These are phyloP conservation scores for Zosterops borbonicus DNA, from an alignment of 2,113 vertebrate genomes.

Conservation along the genomic window DNA sequence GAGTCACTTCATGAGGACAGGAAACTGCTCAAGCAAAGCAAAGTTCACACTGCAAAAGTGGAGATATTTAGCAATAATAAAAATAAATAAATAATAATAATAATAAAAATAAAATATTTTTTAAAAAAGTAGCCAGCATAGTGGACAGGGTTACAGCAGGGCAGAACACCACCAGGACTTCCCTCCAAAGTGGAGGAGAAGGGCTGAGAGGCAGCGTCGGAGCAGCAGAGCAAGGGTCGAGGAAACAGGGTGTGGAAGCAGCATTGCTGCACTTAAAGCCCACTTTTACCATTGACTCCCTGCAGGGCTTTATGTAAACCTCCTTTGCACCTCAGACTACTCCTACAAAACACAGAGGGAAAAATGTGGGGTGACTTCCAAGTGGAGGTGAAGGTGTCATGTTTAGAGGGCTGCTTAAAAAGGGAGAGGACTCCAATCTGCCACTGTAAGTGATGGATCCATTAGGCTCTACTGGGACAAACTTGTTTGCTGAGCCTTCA, in stretches of 20 bases:
- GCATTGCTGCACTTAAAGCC: background rate
- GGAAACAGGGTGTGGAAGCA: background rate
- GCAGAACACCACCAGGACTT: background rate
- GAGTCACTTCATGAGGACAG: background rate
- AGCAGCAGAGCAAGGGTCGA: background rate
- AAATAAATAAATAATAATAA: background rate
- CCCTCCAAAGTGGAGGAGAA: background rate
- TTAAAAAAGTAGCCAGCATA: background rate
- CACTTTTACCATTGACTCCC: background rate
- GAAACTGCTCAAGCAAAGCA: background rate
- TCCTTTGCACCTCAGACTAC: background rate
- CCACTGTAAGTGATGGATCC: background rate
- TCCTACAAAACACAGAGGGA: background rate
- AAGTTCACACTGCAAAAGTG: background rate
- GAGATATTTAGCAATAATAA: background rate
- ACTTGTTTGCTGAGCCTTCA: fast-evolving
- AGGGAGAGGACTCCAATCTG: background rate
- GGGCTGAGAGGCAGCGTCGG: background rate
- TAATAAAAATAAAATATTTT: background rate
- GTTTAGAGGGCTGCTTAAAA: background rate
- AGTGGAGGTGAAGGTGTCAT: background rate
- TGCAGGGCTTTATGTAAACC: background rate
- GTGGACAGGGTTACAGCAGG: background rate
- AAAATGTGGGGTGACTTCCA: background rate
- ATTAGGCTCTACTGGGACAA: background rate